phyloP scores from a whole-genome alignment of 1,140 invertebrate genomes.

The Paracyclopina nana region DNA sequence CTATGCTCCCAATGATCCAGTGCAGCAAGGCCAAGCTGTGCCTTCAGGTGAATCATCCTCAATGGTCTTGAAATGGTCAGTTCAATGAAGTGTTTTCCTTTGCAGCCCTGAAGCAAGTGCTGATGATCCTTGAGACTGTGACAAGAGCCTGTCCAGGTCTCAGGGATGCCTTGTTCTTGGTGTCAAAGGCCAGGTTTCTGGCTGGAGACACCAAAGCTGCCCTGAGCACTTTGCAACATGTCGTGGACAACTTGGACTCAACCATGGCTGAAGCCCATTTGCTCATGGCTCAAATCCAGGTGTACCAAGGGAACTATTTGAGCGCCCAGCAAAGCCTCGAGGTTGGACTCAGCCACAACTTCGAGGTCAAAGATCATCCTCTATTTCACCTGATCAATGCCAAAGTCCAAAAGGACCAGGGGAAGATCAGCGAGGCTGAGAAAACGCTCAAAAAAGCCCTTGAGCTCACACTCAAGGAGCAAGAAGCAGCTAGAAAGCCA shows the following conservation, averaged over 20 bases:
- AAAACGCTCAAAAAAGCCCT: slow-evolving; percentile 50
- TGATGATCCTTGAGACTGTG: slow-evolving; percentile 47
- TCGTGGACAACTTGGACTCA: slow-evolving; percentile 46
- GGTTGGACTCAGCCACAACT: slow-evolving; percentile 69
- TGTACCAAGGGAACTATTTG: slow-evolving; percentile 45
- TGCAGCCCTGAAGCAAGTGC: slow-evolving; percentile 33
- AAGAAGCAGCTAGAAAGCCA: neutral
- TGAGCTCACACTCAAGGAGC: slow-evolving; percentile 28
- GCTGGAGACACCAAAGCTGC: slow-evolving; percentile 49
- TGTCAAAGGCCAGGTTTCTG: slow-evolving; percentile 57
- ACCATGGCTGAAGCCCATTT: slow-evolving; percentile 61
- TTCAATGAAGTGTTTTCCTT: too few relatives aligned
- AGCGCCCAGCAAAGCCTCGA: slow-evolving; percentile 52
- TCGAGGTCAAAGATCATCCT: slow-evolving; percentile 66
- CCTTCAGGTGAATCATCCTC: too few relatives aligned
- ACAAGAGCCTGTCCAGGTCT: slow-evolving; percentile 60
- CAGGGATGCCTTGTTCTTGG: slow-evolving; percentile 44
- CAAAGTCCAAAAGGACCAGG: slow-evolving; percentile 52
- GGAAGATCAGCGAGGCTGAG: slow-evolving; percentile 37
- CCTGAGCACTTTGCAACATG: slow-evolving; percentile 40
- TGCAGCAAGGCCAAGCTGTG: slow-evolving; percentile 26
- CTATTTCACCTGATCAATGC: slow-evolving; percentile 71
- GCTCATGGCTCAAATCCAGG: slow-evolving; percentile 63
- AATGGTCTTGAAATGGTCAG: too few relatives aligned
- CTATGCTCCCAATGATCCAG: slow-evolving; percentile 38